Evolutionary conservation across 2,888 invertebrate species (phyloP).

Genomic region (Dryobotodes eremita): DNA sequence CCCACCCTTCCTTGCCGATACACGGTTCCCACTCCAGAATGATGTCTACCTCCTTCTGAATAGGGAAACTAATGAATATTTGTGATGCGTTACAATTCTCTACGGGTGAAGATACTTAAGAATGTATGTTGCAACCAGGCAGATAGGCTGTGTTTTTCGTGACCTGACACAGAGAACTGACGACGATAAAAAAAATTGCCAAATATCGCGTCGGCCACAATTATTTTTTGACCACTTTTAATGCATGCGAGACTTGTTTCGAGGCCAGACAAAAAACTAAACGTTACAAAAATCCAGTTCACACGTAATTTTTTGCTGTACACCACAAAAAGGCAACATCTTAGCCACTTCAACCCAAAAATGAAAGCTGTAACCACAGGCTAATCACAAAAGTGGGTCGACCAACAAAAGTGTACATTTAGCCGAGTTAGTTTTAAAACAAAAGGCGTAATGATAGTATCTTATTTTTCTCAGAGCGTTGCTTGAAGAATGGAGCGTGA

Average conservation of each 20-base stretch:
- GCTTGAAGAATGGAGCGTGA: constrained; percentile 38
- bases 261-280: neutral
- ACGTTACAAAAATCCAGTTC: constrained; percentile 15
- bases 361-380: constrained; percentile 47
- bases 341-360: constrained; percentile 25
- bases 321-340: constrained; percentile 15
- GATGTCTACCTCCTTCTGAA: neutral
- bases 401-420: constrained; percentile 31
- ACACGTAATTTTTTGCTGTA: constrained; percentile 1
- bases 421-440: constrained; percentile 40
- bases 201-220: no score
- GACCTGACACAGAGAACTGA: neutral
- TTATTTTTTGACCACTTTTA: neutral
- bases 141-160: neutral
- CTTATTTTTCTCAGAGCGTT: constrained; percentile 50
- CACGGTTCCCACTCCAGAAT: no score
- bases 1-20: no score
- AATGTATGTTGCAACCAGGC: neutral
- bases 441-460: constrained; percentile 50
- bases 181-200: no score
- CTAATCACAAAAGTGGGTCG: constrained; percentile 50
- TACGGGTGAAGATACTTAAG: neutral
- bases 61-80: neutral
- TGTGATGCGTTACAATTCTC: neutral
- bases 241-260: neutral